phyloP scores from a whole-genome alignment of 1,140 invertebrate species.

The Dufourea novaeangliae region DNA sequence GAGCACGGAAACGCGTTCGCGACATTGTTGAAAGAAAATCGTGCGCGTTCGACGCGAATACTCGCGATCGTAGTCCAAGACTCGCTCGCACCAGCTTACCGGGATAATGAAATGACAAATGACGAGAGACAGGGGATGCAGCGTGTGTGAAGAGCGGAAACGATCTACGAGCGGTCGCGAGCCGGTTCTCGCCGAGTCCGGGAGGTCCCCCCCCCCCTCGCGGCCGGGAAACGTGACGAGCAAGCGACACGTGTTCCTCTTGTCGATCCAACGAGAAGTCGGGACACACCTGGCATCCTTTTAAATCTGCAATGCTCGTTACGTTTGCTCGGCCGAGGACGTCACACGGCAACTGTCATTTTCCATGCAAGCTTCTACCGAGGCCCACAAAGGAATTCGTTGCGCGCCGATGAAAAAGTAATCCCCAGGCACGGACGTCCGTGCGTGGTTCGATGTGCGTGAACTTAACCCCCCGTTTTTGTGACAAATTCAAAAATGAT shows the following conservation, averaged over 20 bases:
- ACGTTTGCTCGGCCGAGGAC: not conserved
- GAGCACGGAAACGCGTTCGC: not conserved
- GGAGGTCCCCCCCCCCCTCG: not conserved
- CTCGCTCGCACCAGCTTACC: slow-evolving; percentile 56
- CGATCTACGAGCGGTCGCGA: slow-evolving; percentile 40
- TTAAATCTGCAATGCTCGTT: slow-evolving; percentile 23
- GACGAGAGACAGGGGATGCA: slow-evolving; percentile 68
- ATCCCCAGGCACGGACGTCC: slow-evolving; percentile 21
- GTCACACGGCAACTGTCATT: slow-evolving; percentile 10
- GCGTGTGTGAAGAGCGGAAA: slow-evolving; percentile 53
- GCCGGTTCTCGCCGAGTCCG: slow-evolving; percentile 19
- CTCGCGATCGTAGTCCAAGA: slow-evolving; percentile 30
- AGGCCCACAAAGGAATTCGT: slow-evolving; percentile 18
- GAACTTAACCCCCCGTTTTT: no score
- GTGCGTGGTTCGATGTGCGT: no score
- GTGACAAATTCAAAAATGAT: no score
- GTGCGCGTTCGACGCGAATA: not conserved
- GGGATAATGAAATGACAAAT: slow-evolving; percentile 61
- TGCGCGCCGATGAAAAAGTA: slow-evolving; percentile 32
- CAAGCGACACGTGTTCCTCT: not conserved
- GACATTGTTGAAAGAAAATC: no score
- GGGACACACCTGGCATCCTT: not conserved
- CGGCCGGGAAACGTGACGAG: slow-evolving; percentile 29
- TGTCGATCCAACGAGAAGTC: not conserved
- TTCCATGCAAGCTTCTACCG: slow-evolving; percentile 32